These are phyloP conservation scores for Carollia perspicillata DNA, from an alignment of 2,113 vertebrate species.

Conservation along the genomic window DNA sequence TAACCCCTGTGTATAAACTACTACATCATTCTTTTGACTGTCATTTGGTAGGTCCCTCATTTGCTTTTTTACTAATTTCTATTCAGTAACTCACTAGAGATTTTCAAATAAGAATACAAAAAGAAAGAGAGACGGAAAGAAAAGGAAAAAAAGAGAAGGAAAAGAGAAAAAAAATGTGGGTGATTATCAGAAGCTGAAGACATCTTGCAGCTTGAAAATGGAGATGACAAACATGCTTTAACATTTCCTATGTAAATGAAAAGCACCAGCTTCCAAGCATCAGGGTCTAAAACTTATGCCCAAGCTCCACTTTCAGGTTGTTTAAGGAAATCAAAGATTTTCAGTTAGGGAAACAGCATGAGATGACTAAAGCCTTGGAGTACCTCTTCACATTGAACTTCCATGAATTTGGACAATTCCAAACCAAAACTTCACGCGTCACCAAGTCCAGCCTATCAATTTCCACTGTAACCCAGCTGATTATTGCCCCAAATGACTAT, in stretches of 20 bases:
- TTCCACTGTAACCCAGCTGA: not conserved
- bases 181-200: not conserved
- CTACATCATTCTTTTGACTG: not conserved
- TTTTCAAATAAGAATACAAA: not conserved
- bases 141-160: not conserved
- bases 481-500: not conserved
- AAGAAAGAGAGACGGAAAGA: not conserved
- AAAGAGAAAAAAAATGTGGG: not conserved
- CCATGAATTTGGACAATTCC: not conserved
- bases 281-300: not conserved
- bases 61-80: not conserved
- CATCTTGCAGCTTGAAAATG: not conserved
- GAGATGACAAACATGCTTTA: not conserved
- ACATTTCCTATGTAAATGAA: not conserved
- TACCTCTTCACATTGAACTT: not conserved
- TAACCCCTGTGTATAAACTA: not conserved
- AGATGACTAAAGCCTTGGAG: not conserved
- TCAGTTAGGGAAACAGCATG: not conserved
- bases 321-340: slow-evolving; percentile 10
- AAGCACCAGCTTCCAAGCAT: not conserved
- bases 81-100: not conserved
- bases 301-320: not conserved
- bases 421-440: not conserved
- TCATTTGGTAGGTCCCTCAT: not conserved
- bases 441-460: not conserved